Evolutionary conservation across 2,113 vertebrate species (phyloP).

Genomic region (Cariama cristata): DNA sequence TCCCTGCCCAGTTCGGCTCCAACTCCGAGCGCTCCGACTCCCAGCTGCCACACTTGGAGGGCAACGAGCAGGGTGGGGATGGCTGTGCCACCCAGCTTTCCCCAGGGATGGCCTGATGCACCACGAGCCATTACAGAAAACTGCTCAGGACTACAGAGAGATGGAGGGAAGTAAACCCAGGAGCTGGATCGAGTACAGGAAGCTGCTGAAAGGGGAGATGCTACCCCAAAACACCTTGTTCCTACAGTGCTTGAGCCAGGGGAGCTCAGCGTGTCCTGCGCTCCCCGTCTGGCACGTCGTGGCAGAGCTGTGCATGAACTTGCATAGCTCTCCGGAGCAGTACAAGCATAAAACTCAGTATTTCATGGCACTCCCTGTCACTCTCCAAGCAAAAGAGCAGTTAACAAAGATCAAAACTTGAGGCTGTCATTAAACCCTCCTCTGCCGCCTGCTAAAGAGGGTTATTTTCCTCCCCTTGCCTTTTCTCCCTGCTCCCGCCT

Average conservation of each 20-base stretch:
- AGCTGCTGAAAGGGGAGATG: not conserved
- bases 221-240: rapidly evolving
- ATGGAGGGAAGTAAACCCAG: rapidly evolving
- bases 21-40: not conserved
- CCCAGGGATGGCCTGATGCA: not conserved
- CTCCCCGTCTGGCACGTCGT: not conserved
- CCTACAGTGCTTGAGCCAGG: not conserved
- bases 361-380: conserved; percentile 19
- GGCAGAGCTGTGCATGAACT: not conserved
- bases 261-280: not conserved
- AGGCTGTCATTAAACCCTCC: not conserved
- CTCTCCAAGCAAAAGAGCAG: conserved; percentile 40
- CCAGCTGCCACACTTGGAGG: rapidly evolving
- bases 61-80: conserved; percentile 18
- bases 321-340: not conserved
- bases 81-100: not conserved
- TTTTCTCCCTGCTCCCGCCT: not conserved
- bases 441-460: not conserved
- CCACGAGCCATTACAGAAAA: rapidly evolving
- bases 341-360: not conserved
- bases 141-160: not conserved
- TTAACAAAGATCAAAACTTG: conserved; percentile 63
- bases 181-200: rapidly evolving
- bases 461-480: not conserved
- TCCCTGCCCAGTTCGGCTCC: not conserved